phyloP scores from a whole-genome alignment of 2,888 invertebrate species.

The Meliscaeva auricollis region DNA sequence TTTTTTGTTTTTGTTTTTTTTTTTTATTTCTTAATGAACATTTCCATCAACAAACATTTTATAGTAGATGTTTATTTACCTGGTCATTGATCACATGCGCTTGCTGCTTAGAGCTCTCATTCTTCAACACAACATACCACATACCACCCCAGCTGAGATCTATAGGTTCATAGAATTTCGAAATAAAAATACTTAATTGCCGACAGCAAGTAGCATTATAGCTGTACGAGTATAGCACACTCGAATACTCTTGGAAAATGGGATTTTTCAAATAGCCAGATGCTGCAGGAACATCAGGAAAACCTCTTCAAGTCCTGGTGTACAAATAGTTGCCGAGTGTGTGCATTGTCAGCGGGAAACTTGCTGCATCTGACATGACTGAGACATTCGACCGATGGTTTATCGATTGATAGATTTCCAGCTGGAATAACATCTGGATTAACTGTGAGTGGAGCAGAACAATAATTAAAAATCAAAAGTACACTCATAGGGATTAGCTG shows the following conservation, averaged over 20 bases:
- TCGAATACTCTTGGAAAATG: constrained; percentile 22
- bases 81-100: constrained; percentile 61
- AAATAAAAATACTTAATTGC: constrained; percentile 71
- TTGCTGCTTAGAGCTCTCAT: neutral
- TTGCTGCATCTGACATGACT: constrained; percentile 26
- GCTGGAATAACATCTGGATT: constrained; percentile 68
- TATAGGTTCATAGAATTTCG: constrained; percentile 18
- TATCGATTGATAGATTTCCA: constrained; percentile 55
- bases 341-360: constrained; percentile 50
- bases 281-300: constrained; percentile 12
- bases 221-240: neutral
- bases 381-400: neutral
- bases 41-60: constrained; percentile 66
- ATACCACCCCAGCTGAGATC: neutral
- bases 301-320: constrained; percentile 38
- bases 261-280: constrained; percentile 23
- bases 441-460: neutral
- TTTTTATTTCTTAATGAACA: constrained; percentile 45
- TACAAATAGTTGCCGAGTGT: neutral
- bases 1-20: constrained; percentile 26
- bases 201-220: constrained; percentile 10
- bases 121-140: constrained; percentile 13
- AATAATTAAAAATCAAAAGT: constrained; percentile 38
- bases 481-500: constrained; percentile 43
- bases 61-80: constrained; percentile 69